Evolutionary conservation across 2,797 vertebrate genomes (phyloP), one percentile per base, ranked within the genome.

Genomic region (Catharus ustulatus): DNA sequence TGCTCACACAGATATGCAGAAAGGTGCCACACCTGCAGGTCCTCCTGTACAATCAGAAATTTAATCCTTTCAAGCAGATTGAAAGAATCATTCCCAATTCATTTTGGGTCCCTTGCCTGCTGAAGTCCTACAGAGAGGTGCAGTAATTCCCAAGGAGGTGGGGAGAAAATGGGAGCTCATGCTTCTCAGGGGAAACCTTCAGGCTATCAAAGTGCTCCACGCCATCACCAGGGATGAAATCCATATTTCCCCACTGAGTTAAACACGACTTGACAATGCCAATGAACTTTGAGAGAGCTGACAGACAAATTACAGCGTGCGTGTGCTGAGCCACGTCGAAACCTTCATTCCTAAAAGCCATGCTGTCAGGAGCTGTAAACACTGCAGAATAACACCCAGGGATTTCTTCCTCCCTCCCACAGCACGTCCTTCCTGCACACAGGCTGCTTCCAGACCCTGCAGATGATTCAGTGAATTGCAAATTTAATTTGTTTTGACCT

Each of bases 181-280:
- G 75, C 73, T 59, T 96, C 96, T 57, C 57, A 69, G 36, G 84
- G 75, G 89, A 90, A 94, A 94, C 76, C 93, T 97, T 73, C 63
- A 73, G 79, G 89, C 95, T 87, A 92, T 62, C 96, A 66, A 77
- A 97, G 96, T 52, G 83, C 66, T 92, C 94, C 78, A 45, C 46
- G 62, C 96, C 97, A 94, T 97, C 92, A 92, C 34, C 54, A 58
- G 93, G 94, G 96, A 97, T 92, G 87, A 97, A 97, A 97, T 97
- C 95, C 84, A 38, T 89, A 92, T 97, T 97, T 66, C 94, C 94
- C 89, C 94, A 87, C 89, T 98, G 97, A 97, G 94, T 89, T 95
- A 98, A 98, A 98, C 96, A 92, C 11, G 73, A 97, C 92, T 79
- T 98, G 97, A 98, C 94, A 97, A 97, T 98, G 95, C 96, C 98